Percentiles rank a stretch among this genome's conserved stretches.
Evolutionary conservation across 2,888 invertebrate genomes (phyloP).

Genomic region (Saturnia japonica): DNA sequence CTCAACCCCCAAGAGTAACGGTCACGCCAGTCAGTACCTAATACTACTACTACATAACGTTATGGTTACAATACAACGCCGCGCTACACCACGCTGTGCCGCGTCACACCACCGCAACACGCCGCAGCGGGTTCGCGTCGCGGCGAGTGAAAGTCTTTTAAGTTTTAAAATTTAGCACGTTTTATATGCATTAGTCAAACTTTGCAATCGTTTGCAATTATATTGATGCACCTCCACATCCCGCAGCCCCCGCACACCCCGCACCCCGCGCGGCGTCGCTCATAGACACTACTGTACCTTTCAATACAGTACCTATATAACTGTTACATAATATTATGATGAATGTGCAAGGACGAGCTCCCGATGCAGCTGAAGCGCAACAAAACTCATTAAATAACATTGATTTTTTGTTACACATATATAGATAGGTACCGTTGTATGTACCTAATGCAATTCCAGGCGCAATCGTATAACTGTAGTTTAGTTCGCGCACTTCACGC

Average conservation of each 20-base stretch:
- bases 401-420: neutral
- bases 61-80: too few relatives aligned
- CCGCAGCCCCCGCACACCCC: too few relatives aligned
- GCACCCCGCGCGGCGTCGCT: too few relatives aligned
- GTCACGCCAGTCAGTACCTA: conserved; percentile 47
- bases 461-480: neutral
- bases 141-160: neutral
- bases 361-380: neutral
- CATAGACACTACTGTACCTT: too few relatives aligned
- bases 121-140: too few relatives aligned
- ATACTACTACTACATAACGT: neutral
- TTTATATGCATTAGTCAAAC: neutral
- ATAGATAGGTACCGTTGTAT: neutral
- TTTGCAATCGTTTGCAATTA: neutral
- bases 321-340: neutral
- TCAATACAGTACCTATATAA: too few relatives aligned
- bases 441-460: neutral
- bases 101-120: too few relatives aligned
- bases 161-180: neutral
- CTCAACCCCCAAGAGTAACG: conserved; percentile 34
- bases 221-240: neutral
- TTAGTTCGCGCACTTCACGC: neutral
- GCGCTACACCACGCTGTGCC: neutral
- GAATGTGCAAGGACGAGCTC: neutral
- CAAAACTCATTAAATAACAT: conserved; percentile 1